Evolutionary conservation across 2,888 invertebrate species (phyloP).

Genomic region (Agelastica alni): DNA sequence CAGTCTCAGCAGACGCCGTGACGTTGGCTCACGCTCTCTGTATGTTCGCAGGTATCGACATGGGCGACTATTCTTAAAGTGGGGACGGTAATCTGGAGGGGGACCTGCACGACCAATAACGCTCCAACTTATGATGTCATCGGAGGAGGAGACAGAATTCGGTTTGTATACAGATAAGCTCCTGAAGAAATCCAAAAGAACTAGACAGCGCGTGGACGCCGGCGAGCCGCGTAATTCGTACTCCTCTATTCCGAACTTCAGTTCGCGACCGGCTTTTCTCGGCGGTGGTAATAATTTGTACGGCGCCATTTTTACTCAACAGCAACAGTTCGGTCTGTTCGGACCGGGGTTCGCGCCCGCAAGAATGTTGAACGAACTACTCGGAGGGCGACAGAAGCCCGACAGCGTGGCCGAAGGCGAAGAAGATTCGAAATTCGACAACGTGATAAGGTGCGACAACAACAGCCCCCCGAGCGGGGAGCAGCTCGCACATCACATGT

Average conservation of each 20-base stretch:
- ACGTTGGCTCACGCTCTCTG: slow-evolving; percentile 36
- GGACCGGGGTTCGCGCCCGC: slow-evolving; percentile 84
- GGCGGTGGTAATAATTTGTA: slow-evolving; percentile 72
- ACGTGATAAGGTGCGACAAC: slow-evolving; percentile 61
- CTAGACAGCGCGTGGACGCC: slow-evolving; percentile 95
- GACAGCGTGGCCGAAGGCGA: slow-evolving; percentile 57
- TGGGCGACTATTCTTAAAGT: slow-evolving; percentile 61
- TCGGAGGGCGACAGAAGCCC: slow-evolving; percentile 73
- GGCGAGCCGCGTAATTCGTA: slow-evolving; percentile 94
- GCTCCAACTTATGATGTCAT: slow-evolving; percentile 92
- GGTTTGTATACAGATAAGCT: slow-evolving; percentile 92
- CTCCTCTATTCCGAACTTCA: slow-evolving; percentile 77
- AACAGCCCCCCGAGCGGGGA: slow-evolving; percentile 63
- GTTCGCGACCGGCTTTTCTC: slow-evolving; percentile 80
- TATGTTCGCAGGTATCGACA: slow-evolving; percentile 57
- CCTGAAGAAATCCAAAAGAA: slow-evolving; percentile 91
- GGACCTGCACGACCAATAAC: slow-evolving; percentile 78
- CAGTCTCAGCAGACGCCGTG: slow-evolving; percentile 40
- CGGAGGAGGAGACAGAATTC: slow-evolving; percentile 94
- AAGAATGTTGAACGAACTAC: slow-evolving; percentile 89
- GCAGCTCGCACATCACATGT: slow-evolving; percentile 77
- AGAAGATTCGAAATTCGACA: slow-evolving; percentile 56
- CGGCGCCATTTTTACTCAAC: slow-evolving; percentile 83
- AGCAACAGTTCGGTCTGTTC: slow-evolving; percentile 81
- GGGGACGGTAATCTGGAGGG: slow-evolving; percentile 58